phyloP scores from a whole-genome alignment of 2,888 invertebrate genomes.

The Drosophila paucipuncta region DNA sequence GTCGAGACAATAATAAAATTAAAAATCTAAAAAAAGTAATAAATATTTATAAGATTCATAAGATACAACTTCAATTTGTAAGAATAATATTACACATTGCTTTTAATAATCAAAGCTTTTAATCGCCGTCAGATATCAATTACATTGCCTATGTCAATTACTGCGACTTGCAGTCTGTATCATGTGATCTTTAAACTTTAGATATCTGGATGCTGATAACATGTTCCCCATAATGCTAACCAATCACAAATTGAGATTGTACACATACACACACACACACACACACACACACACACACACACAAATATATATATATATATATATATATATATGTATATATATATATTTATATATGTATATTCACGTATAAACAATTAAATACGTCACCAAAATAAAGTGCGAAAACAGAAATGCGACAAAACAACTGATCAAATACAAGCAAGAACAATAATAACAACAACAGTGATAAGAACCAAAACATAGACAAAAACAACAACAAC shows the following conservation, averaged over 20 bases:
- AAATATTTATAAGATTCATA: too few species aligned
- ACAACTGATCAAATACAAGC: constrained; percentile 47
- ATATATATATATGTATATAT: too few species aligned
- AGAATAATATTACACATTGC: background rate
- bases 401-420: constrained; percentile 29
- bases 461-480: constrained; percentile 49
- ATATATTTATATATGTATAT: background rate
- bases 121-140: background rate
- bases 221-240: constrained; percentile 43
- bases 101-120: background rate
- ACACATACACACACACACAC: background rate
- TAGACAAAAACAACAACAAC: constrained; percentile 18
- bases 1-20: too few species aligned
- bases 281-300: too few species aligned
- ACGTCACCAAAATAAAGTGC: constrained; percentile 44
- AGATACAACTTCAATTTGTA: background rate
- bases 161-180: constrained; percentile 25
- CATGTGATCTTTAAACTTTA: constrained; percentile 31
- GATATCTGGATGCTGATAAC: constrained; percentile 16
- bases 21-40: too few species aligned
- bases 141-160: constrained; percentile 13
- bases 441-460: constrained; percentile 22
- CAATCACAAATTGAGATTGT: constrained; percentile 44
- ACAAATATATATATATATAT: too few species aligned
- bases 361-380: background rate